Percentiles rank a stretch among this genome's conserved stretches.
Conservation (phyloP, 37 sponge, comb jelly and placozoan species). For the Halisarca cf. caerulea region DNA sequence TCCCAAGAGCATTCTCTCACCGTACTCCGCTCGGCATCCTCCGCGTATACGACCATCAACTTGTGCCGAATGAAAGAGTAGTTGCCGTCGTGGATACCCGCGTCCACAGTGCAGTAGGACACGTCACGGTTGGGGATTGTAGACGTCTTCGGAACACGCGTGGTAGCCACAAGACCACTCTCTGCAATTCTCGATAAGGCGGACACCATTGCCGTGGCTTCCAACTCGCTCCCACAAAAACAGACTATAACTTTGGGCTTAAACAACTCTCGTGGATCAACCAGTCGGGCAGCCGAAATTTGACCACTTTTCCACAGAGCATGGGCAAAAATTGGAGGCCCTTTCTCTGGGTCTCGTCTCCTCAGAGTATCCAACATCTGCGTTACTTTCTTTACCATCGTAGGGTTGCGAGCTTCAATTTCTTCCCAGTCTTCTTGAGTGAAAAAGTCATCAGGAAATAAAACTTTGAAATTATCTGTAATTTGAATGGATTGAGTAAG, state of each 20-base stretch:
- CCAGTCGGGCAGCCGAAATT: neutral
- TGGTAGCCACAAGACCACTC: neutral
- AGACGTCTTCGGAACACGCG: neutral
- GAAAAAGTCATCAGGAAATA: neutral
- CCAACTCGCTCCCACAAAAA: neutral
- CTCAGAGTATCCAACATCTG: neutral
- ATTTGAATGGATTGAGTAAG: neutral
- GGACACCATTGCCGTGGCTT: neutral
- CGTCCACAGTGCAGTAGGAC: neutral
- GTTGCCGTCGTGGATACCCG: neutral
- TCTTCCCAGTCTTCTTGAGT: neutral
- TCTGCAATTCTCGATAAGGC: neutral
- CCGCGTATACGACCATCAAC: neutral
- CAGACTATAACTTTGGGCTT: conserved; percentile 5
- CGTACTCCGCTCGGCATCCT: neutral
- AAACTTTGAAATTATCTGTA: neutral
- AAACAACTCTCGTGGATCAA: neutral
- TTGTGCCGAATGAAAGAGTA: neutral
- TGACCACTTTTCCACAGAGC: conserved; percentile 7
- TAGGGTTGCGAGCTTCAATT: neutral
- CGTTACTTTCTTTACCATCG: neutral
- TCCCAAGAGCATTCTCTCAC: neutral
- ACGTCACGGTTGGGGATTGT: neutral
- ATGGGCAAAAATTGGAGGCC: neutral
- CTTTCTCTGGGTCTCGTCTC: neutral